Evolutionary conservation across 2,113 vertebrate species (phyloP).

Genomic region (Struthidea cinerea): DNA sequence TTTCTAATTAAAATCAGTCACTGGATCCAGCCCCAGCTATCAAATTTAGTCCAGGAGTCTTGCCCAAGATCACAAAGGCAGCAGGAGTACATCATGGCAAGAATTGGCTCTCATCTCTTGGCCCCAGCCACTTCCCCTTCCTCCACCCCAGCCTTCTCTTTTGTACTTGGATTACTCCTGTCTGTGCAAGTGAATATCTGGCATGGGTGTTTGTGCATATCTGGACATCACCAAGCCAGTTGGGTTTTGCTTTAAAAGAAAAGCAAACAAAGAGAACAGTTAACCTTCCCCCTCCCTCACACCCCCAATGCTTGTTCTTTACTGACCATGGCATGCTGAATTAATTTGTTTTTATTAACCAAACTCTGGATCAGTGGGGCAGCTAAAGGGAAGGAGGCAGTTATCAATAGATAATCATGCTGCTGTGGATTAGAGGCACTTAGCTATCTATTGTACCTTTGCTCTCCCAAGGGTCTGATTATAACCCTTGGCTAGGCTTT

Average conservation of each 20-base stretch:
- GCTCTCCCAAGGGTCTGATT: slow-evolving; percentile 21
- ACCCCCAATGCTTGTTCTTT: neutral
- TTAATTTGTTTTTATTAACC: slow-evolving; percentile 24
- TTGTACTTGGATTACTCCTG: slow-evolving; percentile 18
- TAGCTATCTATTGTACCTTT: slow-evolving; percentile 32
- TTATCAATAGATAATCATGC: slow-evolving; percentile 42
- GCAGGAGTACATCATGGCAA: neutral
- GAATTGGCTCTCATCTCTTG: neutral
- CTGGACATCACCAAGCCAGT: slow-evolving; percentile 17
- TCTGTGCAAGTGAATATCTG: slow-evolving; percentile 19
- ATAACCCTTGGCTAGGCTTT: neutral
- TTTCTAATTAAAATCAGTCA: slow-evolving; percentile 31
- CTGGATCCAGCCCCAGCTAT: neutral
- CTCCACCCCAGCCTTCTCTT: neutral
- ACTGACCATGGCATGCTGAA: neutral
- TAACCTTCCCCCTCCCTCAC: neutral
- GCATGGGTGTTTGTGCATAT: neutral
- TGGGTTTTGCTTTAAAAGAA: slow-evolving; percentile 18
- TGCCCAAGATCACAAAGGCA: neutral
- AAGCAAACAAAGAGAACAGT: slow-evolving; percentile 29
- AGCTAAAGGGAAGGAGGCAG: neutral
- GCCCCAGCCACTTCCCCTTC: slow-evolving; percentile 41
- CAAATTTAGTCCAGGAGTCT: slow-evolving; percentile 8
- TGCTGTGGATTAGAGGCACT: slow-evolving; percentile 15
- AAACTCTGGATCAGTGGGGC: neutral